Evolutionary conservation across 1,140 invertebrate genomes (phyloP), one percentile per base, ranked within the genome.

Genomic region (Sarcophaga peregrina): DNA sequence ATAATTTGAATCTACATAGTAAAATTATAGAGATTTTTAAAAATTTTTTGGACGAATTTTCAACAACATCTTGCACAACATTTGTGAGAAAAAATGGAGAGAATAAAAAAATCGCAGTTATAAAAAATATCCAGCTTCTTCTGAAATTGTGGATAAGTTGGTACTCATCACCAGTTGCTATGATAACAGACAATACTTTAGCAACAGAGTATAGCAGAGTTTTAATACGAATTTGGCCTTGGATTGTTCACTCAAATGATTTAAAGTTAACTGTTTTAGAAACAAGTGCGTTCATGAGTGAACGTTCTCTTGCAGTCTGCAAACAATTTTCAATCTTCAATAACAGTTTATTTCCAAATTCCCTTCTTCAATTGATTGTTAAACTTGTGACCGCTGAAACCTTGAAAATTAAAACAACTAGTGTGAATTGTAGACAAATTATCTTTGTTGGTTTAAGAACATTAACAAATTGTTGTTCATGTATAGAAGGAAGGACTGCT

Each of bases 1-100:
- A 72, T 0, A 15, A 84, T 8, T 47, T 78, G 3, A 74, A 81
- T 25, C 52, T 89, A 5, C 46, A 88, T 20, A 85, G 86, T 6
- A 82, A 85, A 8, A 58, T 89, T 0, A 9, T 86, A 6, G 5
- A 54, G 0, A 76, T 86, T 5, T 68, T 89, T 8, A 85, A 88
- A 3, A 46, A 37, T 5, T 89, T 89, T 37, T 81, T 89, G 0
- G 85, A 85, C 10, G 85, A 88, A 45, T 46, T 25, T 4, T 48
- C 75, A 17, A 85, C 52, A 17, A 78, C 86, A 5, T 84, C 86
- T 4, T 86, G 85, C 20, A 86, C 88, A 62, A 72, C 46, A 5
- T 90, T 86, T 85, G 87, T 90, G 6, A 85, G 86, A n/a, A 87
- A 87, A 9, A 82, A 87, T 15, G 88, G 88, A 8, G 87, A 87